Percentiles rank a stretch among this genome's conserved stretches.
phyloP scores from a whole-genome alignment of 2,888 invertebrate species.

The Embidobia sp. region DNA sequence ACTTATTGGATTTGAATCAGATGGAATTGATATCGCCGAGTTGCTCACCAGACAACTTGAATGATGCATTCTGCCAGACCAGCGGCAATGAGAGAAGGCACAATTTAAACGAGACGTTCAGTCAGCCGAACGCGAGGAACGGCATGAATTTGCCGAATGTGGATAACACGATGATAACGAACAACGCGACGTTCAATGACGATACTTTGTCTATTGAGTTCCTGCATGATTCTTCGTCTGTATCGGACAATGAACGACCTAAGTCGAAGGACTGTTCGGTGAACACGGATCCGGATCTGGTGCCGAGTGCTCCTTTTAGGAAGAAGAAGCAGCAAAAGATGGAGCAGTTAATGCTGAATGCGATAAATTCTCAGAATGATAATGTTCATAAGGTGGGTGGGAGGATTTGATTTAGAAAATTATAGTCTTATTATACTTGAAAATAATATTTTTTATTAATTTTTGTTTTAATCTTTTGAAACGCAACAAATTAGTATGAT shows the following conservation, averaged over 20 bases:
- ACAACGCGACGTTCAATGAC: slow-evolving; percentile 80
- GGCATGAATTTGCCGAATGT: slow-evolving; percentile 67
- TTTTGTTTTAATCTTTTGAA: too few species aligned
- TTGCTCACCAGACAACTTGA: slow-evolving; percentile 77
- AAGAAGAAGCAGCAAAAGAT: slow-evolving; percentile 79
- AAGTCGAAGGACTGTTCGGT: slow-evolving; percentile 74
- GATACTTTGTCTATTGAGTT: slow-evolving; percentile 78
- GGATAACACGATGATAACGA: slow-evolving; percentile 76
- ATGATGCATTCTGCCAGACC: slow-evolving; percentile 76
- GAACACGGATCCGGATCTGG: slow-evolving; percentile 72
- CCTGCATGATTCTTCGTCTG: slow-evolving; percentile 74
- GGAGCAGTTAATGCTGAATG: slow-evolving; percentile 78
- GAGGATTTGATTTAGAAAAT: too few species aligned
- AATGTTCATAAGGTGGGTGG: slow-evolving; percentile 78
- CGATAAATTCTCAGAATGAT: slow-evolving; percentile 79
- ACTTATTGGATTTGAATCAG: slow-evolving; percentile 65
- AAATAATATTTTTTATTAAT: background rate
- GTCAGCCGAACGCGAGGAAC: slow-evolving; percentile 63
- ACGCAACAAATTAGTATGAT: too few species aligned
- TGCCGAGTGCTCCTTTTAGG: slow-evolving; percentile 76
- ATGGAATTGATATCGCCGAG: slow-evolving; percentile 70
- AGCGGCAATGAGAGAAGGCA: slow-evolving; percentile 68
- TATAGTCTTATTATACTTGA: background rate
- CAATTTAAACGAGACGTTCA: slow-evolving; percentile 76
- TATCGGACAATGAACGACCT: slow-evolving; percentile 71